Conservation (phyloP, 1,140 invertebrate species). For the Anoplolepis gracilipes region DNA sequence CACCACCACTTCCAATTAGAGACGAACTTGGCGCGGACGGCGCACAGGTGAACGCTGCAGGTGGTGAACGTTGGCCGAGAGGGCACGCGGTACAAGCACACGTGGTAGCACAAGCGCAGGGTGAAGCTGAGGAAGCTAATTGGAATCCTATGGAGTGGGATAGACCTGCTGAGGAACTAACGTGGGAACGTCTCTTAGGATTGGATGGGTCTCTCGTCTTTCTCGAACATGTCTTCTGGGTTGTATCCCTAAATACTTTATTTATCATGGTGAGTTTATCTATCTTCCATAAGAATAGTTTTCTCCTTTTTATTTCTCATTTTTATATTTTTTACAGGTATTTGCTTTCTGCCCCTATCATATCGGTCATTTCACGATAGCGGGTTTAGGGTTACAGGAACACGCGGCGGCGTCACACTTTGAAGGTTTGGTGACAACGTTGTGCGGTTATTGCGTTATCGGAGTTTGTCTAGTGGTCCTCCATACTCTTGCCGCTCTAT, state of each 20-base stretch:
- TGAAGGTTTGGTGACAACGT: slow-evolving; percentile 96
- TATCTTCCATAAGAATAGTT: not conserved
- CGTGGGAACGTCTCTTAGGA: slow-evolving; percentile 98
- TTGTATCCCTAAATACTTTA: slow-evolving; percentile 97
- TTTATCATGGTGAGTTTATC: slow-evolving; percentile 92
- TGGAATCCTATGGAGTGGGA: slow-evolving; percentile 99
- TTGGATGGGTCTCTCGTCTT: slow-evolving; percentile 99
- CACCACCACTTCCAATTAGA: slow-evolving; percentile 63
- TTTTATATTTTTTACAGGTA: slow-evolving; percentile 83
- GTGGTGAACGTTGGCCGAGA: slow-evolving; percentile 77
- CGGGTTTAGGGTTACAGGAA: slow-evolving; percentile 91
- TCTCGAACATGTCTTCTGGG: slow-evolving; percentile 99
- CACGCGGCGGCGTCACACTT: slow-evolving; percentile 93
- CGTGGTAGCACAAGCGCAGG: slow-evolving; percentile 84
- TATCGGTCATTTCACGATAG: slow-evolving; percentile 95
- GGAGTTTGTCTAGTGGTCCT: slow-evolving; percentile 94
- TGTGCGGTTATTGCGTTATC: slow-evolving; percentile 97
- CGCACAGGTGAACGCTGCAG: slow-evolving; percentile 76
- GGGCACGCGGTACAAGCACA: slow-evolving; percentile 78
- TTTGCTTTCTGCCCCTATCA: slow-evolving; percentile 98
- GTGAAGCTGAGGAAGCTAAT: slow-evolving; percentile 94
- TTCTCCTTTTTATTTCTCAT: not conserved
- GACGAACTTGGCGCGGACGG: slow-evolving; percentile 68
- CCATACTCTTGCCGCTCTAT: slow-evolving; percentile 91
- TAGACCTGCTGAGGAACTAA: slow-evolving; percentile 97